phyloP scores from a whole-genome alignment of 1,140 invertebrate species.

The Scylla paramamosain region DNA sequence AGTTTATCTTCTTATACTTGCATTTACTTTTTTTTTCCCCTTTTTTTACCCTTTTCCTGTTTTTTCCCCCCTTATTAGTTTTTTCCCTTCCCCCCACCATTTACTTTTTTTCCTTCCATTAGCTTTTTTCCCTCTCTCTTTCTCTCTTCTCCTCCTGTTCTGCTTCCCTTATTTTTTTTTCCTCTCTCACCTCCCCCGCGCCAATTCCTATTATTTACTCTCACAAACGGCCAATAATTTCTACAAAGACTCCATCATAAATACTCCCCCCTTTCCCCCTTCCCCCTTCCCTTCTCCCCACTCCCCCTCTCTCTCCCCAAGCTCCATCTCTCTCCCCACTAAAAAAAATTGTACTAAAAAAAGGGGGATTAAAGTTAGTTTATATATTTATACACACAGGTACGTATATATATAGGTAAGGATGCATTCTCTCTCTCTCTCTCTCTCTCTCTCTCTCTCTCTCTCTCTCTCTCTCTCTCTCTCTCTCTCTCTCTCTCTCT shows the following conservation, averaged over 20 bases:
- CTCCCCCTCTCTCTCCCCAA: background rate
- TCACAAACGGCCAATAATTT: no score
- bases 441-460: background rate
- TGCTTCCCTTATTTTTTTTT: background rate
- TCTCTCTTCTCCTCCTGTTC: background rate
- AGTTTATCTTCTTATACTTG: background rate
- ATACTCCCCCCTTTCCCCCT: no score
- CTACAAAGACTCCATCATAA: no score
- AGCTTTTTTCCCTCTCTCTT: background rate
- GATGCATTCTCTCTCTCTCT: background rate
- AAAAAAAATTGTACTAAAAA: no score
- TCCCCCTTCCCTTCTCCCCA: background rate
- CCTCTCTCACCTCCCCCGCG: background rate
- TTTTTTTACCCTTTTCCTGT: background rate
- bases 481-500: slow-evolving; percentile 17
- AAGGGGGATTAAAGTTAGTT: no score
- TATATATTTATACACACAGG: no score
- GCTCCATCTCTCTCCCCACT: background rate
- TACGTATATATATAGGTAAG: no score
- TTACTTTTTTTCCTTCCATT: background rate
- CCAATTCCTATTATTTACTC: no score
- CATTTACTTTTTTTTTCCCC: background rate
- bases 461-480: slow-evolving; percentile 26
- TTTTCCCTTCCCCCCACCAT: background rate
- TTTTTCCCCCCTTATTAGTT: background rate